Evolutionary conservation across 1,140 invertebrate genomes (phyloP).

Genomic region (Sycophaga agraensis): DNA sequence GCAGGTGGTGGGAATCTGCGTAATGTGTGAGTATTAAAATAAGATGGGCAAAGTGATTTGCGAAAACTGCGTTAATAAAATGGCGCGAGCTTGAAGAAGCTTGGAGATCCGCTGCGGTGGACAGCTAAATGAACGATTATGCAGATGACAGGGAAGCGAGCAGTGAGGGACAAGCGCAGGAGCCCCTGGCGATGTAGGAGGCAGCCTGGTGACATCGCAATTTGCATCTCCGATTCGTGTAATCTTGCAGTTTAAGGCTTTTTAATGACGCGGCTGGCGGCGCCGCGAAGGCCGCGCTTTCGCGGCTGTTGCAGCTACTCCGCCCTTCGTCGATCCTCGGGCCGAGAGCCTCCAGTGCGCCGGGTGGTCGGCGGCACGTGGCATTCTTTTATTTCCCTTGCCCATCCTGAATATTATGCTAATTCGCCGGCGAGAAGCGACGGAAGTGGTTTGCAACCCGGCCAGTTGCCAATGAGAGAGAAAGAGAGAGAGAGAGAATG

Average conservation of each 20-base stretch:
- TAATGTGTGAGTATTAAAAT: neutral
- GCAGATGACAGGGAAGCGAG: neutral
- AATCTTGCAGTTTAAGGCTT: constrained; percentile 20
- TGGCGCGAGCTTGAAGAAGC: no score
- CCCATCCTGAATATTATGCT: constrained; percentile 5
- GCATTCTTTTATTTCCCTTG: neutral
- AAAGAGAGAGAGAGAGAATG: no score
- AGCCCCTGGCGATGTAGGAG: neutral
- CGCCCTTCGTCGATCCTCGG: no score
- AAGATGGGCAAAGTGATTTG: neutral
- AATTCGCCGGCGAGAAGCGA: neutral
- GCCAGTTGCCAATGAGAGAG: no score
- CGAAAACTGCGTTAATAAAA: no score
- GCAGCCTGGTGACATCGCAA: constrained; percentile 17
- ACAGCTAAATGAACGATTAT: neutral
- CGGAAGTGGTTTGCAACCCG: constrained; percentile 20
- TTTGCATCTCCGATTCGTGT: constrained; percentile 29
- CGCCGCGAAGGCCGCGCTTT: neutral
- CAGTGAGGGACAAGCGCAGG: neutral
- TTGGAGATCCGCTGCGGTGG: no score
- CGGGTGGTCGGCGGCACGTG: constrained; percentile 6
- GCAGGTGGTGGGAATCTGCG: no score
- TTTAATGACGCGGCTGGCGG: neutral
- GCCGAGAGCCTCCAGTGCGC: no score
- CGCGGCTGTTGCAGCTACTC: no score